Evolutionary conservation across 2,113 vertebrate genomes (phyloP).

Genomic region (Atractosteus spatula): DNA sequence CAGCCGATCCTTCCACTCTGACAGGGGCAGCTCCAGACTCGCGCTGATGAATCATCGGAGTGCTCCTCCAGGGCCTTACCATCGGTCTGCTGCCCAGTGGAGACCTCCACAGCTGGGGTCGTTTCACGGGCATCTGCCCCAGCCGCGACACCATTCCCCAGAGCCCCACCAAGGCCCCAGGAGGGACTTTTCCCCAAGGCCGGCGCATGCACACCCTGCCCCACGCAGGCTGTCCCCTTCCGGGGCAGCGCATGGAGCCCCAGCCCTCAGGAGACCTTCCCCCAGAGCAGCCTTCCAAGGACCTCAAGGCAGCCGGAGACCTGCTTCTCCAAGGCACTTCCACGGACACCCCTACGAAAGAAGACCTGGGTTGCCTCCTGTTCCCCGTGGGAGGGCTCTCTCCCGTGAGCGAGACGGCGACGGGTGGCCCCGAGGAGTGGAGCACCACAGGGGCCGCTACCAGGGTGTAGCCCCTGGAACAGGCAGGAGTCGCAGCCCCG

Average conservation of each 20-base stretch:
- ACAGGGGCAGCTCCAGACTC: constrained; percentile 27
- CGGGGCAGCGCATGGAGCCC: constrained; percentile 42
- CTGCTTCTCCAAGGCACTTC: constrained; percentile 57
- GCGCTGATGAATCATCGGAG: constrained; percentile 56
- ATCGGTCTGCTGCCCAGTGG: constrained; percentile 55
- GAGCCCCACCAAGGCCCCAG: constrained; percentile 57
- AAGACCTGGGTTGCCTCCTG: constrained; percentile 41
- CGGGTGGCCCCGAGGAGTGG: constrained; percentile 47
- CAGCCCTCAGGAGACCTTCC: constrained; percentile 45
- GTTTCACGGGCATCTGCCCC: constrained; percentile 50
- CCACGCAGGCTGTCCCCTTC: constrained; percentile 55
- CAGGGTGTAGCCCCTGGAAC: constrained; percentile 36
- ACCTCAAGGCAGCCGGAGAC: constrained; percentile 48
- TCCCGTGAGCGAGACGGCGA: too few relatives aligned
- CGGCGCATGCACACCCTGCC: constrained; percentile 44
- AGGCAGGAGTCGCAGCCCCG: constrained; percentile 40
- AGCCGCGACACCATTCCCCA: constrained; percentile 29
- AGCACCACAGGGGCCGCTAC: constrained; percentile 44
- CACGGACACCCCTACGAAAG: constrained; percentile 52
- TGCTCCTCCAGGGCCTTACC: constrained; percentile 7
- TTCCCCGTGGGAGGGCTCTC: constrained; percentile 46
- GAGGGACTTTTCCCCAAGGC: constrained; percentile 49
- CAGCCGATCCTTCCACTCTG: constrained; percentile 18
- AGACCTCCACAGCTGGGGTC: constrained; percentile 55
- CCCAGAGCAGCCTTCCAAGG: constrained; percentile 42